Base-by-base conservation (phyloP, 2,888 invertebrate species). In the Orthosia gothica region DNA sequence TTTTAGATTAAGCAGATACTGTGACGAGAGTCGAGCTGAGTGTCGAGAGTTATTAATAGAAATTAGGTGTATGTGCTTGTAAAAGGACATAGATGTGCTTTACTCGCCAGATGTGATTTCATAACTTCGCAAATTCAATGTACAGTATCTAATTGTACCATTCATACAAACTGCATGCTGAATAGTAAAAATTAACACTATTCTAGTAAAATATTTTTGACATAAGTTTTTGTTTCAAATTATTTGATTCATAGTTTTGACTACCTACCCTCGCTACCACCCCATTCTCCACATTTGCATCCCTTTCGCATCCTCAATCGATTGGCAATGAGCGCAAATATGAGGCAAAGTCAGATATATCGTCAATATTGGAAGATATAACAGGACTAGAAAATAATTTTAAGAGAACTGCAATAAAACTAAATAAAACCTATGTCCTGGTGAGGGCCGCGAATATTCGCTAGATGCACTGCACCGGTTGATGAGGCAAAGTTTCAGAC, bases 131-230 rank as follows among this genome's bases (percentile, higher is more conserved):
- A 65, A 52, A 63, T 76, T 63, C 47, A 49, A 26, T 54, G 11
- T 45, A 20, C 45, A 45, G 32, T 18, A 61, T 23, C 50, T 74
- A 74, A 77, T 77, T 77, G 54, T 32, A 61, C 75, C 49, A 77
- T 81, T 81, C 75, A 77, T 54, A n/a, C 61, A 47, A 61, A 50
- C 49, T 77, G 40, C 9, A 50, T 16, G 15, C 47, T 65, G 65
- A 74, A 73, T 73, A 16, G 49, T 50, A 57, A 49, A 73, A 74
- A 40, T 65, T 61, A 65, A 74, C 13, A 61, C 26, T 49, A 49
- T 64, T 74, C 73, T 49, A 23, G 40, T 45, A 45, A 80, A 74
- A 74, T 55, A 61, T 52, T 81, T 80, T 61, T 61, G 32, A 47
- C 50, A 9, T 16, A 9, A 63, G 18, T 79, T 58, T 40, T 12